Base-by-base conservation (phyloP, 2,113 vertebrate species). In the Clupea harengus region DNA sequence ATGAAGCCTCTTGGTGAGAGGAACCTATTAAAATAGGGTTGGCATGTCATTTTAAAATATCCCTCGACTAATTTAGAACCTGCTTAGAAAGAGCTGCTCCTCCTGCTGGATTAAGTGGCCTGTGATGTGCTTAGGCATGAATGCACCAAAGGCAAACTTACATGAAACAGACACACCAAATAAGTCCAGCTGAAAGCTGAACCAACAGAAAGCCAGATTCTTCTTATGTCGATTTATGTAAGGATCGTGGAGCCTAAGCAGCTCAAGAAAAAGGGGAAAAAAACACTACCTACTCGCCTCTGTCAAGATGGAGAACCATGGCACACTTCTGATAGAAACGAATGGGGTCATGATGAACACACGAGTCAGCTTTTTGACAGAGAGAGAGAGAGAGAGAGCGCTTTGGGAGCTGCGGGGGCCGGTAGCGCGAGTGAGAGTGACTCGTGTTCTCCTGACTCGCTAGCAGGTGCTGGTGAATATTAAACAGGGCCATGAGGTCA, bases 381-480 rank as follows among this genome's bases (percentile, higher is more conserved):
- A 46, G n/a, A 46, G 82, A 52, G 45, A 72, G 54, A 44, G 2
- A 67, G 45, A 25, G 9, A n/a, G 44, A 46, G 78, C 39, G 72
- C 28, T 3, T 25, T 32, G 13, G 4, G 52, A 60, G 4, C 72
- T 39, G 32, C 15, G 32, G 72, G 72, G 72, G 72, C 72, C 28
- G 32, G 15, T 10, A 78, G 72, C 72, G 11, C 39, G 39, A 39
- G 39, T 39, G 39, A 39, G 39, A 39, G 13, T 78, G 72, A 78
- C 18, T n/a, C n/a, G 39, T 78, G 28, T 39, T 39, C 72, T 75
- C 32, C 72, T 17, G 28, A 78, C 72, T 2, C 11, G 72, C 28
- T 78, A 78, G 39, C 72, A 78, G 72, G 72, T 78, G 72, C 11
- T 39, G 28, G 72, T 78, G 72, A 78, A 78, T 78, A 78, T 78